These are phyloP conservation scores for Erpetoichthys calabaricus DNA, from an alignment of 2,797 vertebrate genomes.

Conservation along the genomic window DNA sequence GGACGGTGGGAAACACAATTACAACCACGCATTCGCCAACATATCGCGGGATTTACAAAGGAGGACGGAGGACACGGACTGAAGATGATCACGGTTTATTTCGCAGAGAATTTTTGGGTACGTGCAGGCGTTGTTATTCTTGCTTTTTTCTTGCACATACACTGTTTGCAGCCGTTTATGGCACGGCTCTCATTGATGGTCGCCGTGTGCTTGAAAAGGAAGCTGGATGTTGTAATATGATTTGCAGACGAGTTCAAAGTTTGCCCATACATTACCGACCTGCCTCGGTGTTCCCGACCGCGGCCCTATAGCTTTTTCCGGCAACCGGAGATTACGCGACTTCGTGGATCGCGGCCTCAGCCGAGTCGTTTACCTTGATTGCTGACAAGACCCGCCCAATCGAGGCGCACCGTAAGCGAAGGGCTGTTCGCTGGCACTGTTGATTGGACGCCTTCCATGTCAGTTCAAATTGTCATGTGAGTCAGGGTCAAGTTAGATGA, in stretches of 20 bases:
- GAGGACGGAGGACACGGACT: conserved; percentile 10
- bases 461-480: too few species aligned
- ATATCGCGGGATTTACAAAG: too few species aligned
- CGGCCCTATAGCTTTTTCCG: conserved; percentile 26
- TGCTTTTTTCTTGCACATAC: too few species aligned
- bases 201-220: not conserved
- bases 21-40: not conserved
- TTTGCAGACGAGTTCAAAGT: not conserved
- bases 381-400: conserved; percentile 16
- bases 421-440: too few species aligned
- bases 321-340: conserved; percentile 34
- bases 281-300: not conserved
- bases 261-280: not conserved
- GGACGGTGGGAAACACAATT: conserved; percentile 32
- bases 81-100: conserved; percentile 84
- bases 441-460: too few species aligned
- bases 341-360: conserved; percentile 47
- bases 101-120: conserved; percentile 91
- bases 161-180: conserved; percentile 6
- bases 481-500: too few species aligned
- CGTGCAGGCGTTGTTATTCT: conserved; percentile 16
- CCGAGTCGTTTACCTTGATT: conserved; percentile 39
- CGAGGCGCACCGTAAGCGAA: too few species aligned
- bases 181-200: not conserved
- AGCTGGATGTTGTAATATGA: not conserved